Evolutionary conservation across 2,113 vertebrate species (phyloP).

Genomic region (Elaphurus davidianus): DNA sequence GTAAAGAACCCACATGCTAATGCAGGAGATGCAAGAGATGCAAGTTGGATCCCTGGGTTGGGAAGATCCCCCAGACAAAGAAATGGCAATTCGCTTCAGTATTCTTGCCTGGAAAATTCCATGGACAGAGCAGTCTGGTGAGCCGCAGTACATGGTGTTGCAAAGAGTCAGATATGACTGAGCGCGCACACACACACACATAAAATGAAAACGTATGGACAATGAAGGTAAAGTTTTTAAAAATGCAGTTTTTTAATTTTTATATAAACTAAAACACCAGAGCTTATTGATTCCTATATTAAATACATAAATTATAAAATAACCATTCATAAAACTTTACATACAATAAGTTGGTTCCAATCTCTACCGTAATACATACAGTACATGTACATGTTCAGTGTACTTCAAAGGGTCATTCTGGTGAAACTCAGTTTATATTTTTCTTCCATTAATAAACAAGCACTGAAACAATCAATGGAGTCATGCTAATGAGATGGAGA

Average conservation of each 20-base stretch:
- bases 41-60: background rate
- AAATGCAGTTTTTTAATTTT: constrained; percentile 84
- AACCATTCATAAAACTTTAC: constrained; percentile 88
- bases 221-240: constrained; percentile 42
- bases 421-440: constrained; percentile 67
- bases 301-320: constrained; percentile 89
- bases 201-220: background rate
- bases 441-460: constrained; percentile 68
- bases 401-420: constrained; percentile 77
- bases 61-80: background rate
- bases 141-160: background rate
- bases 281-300: constrained; percentile 86
- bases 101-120: background rate
- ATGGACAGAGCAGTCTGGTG: background rate
- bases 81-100: background rate
- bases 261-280: constrained; percentile 87
- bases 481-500: constrained; percentile 67
- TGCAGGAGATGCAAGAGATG: background rate
- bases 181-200: fast-evolving
- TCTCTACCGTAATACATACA: constrained; percentile 82
- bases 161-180: background rate
- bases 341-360: constrained; percentile 83
- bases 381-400: constrained; percentile 78
- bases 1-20: background rate
- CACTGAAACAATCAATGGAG: constrained; percentile 66